Evolutionary conservation across 2,113 vertebrate species (phyloP).

Genomic region (Amblyornis subalaris): DNA sequence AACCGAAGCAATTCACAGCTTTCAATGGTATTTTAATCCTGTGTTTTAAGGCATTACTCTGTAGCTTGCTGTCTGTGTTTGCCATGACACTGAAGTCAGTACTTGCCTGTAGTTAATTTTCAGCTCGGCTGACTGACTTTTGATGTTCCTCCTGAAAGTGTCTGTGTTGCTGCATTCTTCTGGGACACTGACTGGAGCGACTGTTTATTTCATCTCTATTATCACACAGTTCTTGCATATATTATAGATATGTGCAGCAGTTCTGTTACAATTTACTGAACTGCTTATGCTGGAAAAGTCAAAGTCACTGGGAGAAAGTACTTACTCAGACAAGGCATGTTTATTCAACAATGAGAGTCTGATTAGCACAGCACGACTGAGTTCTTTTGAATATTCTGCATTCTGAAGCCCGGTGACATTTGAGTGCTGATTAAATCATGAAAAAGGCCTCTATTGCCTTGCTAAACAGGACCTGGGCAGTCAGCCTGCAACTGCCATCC

Average conservation of each 20-base stretch:
- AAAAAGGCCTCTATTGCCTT: conserved; percentile 17
- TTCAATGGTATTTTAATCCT: neutral
- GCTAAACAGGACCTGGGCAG: conserved; percentile 18
- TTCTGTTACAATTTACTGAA: conserved; percentile 3
- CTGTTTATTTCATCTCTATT: neutral
- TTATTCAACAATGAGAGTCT: conserved; percentile 55
- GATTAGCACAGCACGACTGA: conserved; percentile 54
- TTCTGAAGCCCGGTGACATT: conserved; percentile 25
- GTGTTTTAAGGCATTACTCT: neutral
- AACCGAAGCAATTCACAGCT: neutral
- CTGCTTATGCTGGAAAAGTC: neutral
- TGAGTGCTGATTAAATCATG: conserved; percentile 6
- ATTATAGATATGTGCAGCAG: neutral
- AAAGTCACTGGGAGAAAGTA: neutral
- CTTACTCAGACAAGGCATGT: conserved; percentile 44
- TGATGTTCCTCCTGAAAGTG: neutral
- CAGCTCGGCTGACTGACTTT: neutral
- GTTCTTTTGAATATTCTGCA: conserved; percentile 44
- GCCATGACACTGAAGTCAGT: neutral
- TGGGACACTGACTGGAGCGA: neutral
- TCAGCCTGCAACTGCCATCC: neutral
- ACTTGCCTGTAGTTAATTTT: neutral
- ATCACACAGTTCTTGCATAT: neutral
- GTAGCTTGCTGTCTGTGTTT: neutral
- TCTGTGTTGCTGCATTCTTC: neutral